phyloP scores from a whole-genome alignment of 1,140 invertebrate genomes.

The Batillaria attramentaria region DNA sequence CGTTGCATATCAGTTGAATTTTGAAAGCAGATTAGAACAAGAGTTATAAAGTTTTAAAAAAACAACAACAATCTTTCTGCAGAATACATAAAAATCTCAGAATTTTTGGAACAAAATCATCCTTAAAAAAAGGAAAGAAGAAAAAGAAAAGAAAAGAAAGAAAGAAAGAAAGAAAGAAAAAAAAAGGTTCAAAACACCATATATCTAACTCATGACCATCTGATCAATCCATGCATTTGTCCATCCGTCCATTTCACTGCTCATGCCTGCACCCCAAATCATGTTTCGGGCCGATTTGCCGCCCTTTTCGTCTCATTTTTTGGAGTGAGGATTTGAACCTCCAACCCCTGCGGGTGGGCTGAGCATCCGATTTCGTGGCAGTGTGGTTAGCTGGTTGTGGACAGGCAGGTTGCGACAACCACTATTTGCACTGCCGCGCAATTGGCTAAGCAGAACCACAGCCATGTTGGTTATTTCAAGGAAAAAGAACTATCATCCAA shows the following conservation, averaged over 20 bases:
- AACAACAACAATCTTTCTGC: too few relatives aligned
- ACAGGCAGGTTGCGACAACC: slow-evolving; percentile 80
- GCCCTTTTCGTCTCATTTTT: not conserved
- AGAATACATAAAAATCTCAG: too few relatives aligned
- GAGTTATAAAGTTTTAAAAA: too few relatives aligned
- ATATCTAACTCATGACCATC: slow-evolving; percentile 39
- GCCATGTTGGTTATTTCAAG: not conserved
- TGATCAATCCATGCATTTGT: slow-evolving; percentile 46
- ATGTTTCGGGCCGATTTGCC: not conserved
- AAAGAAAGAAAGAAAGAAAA: not conserved
- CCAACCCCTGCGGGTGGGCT: slow-evolving; percentile 1
- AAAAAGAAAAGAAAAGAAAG: too few relatives aligned
- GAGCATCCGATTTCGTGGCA: slow-evolving; percentile 79
- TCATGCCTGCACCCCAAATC: slow-evolving; percentile 29
- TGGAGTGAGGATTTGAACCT: not conserved
- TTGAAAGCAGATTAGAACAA: too few relatives aligned
- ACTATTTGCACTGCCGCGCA: slow-evolving; percentile 90
- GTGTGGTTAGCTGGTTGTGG: slow-evolving; percentile 99
- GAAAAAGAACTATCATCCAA: slow-evolving; percentile 6
- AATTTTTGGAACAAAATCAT: too few relatives aligned
- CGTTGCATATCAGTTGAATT: too few relatives aligned
- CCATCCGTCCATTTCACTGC: slow-evolving; percentile 32
- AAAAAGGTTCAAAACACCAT: not conserved
- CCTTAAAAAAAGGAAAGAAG: too few relatives aligned
- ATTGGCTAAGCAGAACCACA: slow-evolving; percentile 49